phyloP scores from a whole-genome alignment of 1,140 invertebrate genomes.

The Amyelois transitella region DNA sequence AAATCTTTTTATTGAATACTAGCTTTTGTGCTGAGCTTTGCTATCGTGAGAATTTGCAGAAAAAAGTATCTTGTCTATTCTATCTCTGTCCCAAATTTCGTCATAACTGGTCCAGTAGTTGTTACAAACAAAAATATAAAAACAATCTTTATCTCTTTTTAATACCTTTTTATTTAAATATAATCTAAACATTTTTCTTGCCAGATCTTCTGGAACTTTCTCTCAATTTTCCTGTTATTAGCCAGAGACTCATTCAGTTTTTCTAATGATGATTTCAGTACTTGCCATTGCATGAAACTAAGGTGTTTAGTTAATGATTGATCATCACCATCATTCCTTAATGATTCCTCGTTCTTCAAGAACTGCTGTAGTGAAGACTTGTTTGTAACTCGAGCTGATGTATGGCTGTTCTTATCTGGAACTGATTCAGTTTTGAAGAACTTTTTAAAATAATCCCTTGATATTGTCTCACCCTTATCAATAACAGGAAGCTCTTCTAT shows the following conservation, averaged over 20 bases:
- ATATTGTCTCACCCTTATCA: slow-evolving; percentile 14
- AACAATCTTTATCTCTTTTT: too few species aligned
- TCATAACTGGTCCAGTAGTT: too few species aligned
- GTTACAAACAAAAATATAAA: too few species aligned
- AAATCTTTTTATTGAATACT: background rate
- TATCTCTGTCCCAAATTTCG: too few species aligned
- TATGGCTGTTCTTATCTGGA: slow-evolving; percentile 16
- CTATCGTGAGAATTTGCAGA: too few species aligned
- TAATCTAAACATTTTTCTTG: slow-evolving; percentile 57
- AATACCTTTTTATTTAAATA: too few species aligned
- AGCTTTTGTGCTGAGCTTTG: too few species aligned
- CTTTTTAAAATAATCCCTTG: slow-evolving; percentile 13
- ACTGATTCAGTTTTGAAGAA: slow-evolving; percentile 1
- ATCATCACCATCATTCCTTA: slow-evolving; percentile 39
- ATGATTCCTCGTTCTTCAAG: slow-evolving; percentile 52
- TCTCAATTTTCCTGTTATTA: slow-evolving; percentile 47
- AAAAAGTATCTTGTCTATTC: too few species aligned
- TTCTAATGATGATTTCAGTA: slow-evolving; percentile 37
- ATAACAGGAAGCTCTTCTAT: background rate
- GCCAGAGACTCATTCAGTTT: slow-evolving; percentile 26
- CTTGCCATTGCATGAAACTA: slow-evolving; percentile 69
- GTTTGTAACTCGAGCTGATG: slow-evolving; percentile 37
- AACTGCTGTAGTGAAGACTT: slow-evolving; percentile 42
- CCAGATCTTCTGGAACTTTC: slow-evolving; percentile 55
- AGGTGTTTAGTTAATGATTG: slow-evolving; percentile 56